phyloP scores from a whole-genome alignment of 2,888 invertebrate genomes.

The Bruchidius siliquastri region DNA sequence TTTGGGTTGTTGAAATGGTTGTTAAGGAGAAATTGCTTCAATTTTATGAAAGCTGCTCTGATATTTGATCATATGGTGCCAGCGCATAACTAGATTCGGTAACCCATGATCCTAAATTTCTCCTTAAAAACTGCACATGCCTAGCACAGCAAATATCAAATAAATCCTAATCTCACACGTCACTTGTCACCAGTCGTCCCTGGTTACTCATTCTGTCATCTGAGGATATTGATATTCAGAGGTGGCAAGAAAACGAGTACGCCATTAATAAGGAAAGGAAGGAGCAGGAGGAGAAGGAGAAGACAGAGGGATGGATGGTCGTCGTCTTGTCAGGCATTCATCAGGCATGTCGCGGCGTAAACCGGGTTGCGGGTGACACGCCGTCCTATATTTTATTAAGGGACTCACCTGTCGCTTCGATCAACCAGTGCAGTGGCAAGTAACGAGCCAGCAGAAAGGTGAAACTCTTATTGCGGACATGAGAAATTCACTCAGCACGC shows the following conservation, averaged over 20 bases:
- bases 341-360: constrained; percentile 26
- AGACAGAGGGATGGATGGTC: neutral
- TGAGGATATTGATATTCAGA: neutral
- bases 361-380: constrained; percentile 39
- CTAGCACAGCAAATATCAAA: too few species aligned
- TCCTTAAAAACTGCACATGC: too few species aligned
- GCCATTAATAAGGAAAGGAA: neutral
- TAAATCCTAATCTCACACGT: neutral
- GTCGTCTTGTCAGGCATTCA: neutral
- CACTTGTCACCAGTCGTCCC: neutral
- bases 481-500: too few species aligned
- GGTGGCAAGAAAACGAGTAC: neutral
- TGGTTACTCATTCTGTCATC: neutral
- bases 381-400: constrained; percentile 47
- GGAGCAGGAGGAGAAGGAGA: neutral
- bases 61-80: too few species aligned
- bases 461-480: too few species aligned
- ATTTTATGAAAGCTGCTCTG: too few species aligned
- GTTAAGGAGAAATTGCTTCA: too few species aligned
- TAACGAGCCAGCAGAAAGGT: too few species aligned
- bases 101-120: too few species aligned
- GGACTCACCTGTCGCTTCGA: constrained; percentile 45
- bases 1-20: too few species aligned
- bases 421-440: constrained; percentile 40
- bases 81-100: too few species aligned